Evolutionary conservation across 2,113 vertebrate genomes (phyloP).

Genomic region (Helogale parvula): DNA sequence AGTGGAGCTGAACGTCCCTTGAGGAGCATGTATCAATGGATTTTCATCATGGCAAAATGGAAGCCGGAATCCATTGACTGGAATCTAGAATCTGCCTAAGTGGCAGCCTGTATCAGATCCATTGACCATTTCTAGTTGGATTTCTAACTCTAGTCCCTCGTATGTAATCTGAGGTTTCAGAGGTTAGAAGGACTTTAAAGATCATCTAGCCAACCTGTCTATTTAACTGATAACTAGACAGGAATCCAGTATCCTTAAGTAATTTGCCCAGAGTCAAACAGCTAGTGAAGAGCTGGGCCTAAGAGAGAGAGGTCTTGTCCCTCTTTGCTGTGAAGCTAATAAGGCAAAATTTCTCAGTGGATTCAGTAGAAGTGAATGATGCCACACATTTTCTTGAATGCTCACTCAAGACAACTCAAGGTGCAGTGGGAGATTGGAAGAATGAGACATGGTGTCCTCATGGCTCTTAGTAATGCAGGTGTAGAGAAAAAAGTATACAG

Average conservation of each 20-base stretch:
- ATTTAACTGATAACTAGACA: not conserved
- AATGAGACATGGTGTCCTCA: not conserved
- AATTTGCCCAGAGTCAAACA: not conserved
- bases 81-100: not conserved
- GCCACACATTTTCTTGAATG: not conserved
- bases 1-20: not conserved
- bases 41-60: not conserved
- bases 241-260: not conserved
- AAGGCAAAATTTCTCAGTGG: slow-evolving; percentile 17
- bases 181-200: not conserved
- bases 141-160: not conserved
- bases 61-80: not conserved
- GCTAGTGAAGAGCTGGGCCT: not conserved
- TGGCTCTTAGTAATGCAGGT: not conserved
- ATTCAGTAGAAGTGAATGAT: not conserved
- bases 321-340: not conserved
- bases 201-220: slow-evolving; percentile 16
- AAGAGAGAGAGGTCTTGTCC: not conserved
- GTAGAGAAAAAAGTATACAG: not conserved
- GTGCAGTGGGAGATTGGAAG: not conserved
- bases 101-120: not conserved
- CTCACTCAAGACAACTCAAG: not conserved
- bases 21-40: not conserved
- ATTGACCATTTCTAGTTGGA: not conserved
- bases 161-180: not conserved